phyloP scores from a whole-genome alignment of 2,888 invertebrate genomes.

The Chironomus riparius region DNA sequence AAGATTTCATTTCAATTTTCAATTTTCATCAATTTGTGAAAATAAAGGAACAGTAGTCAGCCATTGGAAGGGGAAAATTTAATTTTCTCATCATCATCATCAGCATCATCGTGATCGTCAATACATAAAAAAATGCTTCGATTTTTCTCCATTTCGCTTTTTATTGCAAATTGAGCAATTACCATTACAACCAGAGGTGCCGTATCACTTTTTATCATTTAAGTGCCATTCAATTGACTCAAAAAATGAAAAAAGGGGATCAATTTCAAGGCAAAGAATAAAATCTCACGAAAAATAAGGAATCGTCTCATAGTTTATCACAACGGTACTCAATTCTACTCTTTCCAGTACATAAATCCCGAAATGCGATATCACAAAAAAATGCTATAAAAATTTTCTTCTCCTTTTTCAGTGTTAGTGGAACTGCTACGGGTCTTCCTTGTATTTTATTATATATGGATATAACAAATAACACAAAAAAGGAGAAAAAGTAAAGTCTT shows the following conservation, averaged over 20 bases:
- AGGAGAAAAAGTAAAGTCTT: neutral
- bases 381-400: neutral
- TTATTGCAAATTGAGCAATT: conserved; percentile 15
- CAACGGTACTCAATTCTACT: conserved; percentile 8
- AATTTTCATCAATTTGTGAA: too few relatives aligned
- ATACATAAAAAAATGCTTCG: neutral
- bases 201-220: neutral
- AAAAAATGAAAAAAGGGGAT: neutral
- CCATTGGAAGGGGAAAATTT: too few relatives aligned
- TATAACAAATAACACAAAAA: too few relatives aligned
- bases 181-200: neutral
- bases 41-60: too few relatives aligned
- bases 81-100: neutral
- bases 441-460: neutral
- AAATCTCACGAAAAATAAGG: neutral
- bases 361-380: conserved; percentile 4
- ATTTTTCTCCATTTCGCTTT: neutral
- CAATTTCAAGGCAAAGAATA: neutral
- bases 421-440: neutral
- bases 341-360: conserved; percentile 27
- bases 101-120: neutral
- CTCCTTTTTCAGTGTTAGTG: neutral
- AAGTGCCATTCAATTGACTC: neutral
- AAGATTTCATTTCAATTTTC: neutral
- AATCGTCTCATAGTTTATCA: conserved; percentile 17